Conservation (phyloP, 2,113 vertebrate species). For the Arenaria interpres region DNA sequence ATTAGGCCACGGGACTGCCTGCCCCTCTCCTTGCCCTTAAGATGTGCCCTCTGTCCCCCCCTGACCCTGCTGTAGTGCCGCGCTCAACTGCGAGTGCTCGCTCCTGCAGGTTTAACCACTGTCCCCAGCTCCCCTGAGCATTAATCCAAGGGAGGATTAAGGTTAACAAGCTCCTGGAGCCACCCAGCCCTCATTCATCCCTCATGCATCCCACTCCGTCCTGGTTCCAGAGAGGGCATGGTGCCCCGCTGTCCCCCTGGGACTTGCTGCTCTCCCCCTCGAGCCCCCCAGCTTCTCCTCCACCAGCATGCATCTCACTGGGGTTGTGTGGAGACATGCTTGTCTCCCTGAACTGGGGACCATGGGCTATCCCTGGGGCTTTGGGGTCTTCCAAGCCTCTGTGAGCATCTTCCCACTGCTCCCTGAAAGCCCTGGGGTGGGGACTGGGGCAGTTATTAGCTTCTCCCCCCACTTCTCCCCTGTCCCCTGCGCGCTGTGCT, state of each 20-base stretch:
- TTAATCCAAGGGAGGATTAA: constrained; percentile 64
- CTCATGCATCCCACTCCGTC: background rate
- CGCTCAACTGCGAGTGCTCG: accelerated
- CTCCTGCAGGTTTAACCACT: constrained; percentile 30
- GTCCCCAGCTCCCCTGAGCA: constrained; percentile 56
- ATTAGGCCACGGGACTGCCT: background rate
- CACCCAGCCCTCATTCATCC: background rate
- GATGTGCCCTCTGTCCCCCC: background rate
- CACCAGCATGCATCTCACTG: background rate
- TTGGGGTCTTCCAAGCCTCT: background rate
- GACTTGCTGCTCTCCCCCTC: background rate
- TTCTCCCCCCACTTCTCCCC: background rate
- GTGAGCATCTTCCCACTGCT: background rate
- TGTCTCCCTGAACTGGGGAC: accelerated
- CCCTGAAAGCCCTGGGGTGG: background rate
- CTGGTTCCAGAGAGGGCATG: background rate
- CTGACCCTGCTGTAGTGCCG: background rate
- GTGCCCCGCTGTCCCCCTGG: background rate
- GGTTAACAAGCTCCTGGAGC: constrained; percentile 53
- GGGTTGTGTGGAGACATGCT: background rate
- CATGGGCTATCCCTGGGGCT: background rate
- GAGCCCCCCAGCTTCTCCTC: background rate
- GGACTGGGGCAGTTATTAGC: accelerated
- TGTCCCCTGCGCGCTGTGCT: background rate
- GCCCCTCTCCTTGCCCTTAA: background rate